Conservation (phyloP, 1,140 invertebrate species). For the Homarus americanus region DNA sequence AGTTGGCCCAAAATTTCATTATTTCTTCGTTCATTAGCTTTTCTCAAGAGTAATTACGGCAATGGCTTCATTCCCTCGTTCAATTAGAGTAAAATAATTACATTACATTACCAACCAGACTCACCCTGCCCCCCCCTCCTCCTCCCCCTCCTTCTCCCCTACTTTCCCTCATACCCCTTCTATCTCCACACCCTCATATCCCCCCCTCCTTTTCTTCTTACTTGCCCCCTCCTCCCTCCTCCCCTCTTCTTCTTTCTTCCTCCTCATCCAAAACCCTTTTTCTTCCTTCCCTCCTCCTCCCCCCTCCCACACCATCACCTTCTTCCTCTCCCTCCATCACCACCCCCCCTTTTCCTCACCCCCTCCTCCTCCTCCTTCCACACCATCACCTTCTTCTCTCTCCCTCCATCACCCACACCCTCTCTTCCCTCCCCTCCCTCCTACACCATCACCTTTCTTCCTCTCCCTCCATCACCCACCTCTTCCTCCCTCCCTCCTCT, state of each 20-base stretch:
- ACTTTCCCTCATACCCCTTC: too few relatives aligned
- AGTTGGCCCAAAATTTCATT: slow-evolving; percentile 30
- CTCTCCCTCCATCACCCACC: not conserved
- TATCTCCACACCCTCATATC: not conserved
- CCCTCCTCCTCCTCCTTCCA: not conserved
- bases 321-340: not conserved
- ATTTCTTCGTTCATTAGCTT: slow-evolving; percentile 51
- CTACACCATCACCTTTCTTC: not conserved
- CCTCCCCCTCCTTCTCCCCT: not conserved
- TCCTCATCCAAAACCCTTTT: too few relatives aligned
- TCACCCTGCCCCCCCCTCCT: not conserved
- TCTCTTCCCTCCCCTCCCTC: not conserved
- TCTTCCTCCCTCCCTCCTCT: not conserved
- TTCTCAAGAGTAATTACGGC: slow-evolving; percentile 66
- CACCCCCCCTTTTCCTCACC: not conserved
- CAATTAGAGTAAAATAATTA: slow-evolving; percentile 71
- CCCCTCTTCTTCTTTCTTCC: not conserved
- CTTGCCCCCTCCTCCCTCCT: too few relatives aligned
- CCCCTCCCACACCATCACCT: not conserved
- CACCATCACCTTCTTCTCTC: too few relatives aligned
- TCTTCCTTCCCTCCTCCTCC: not conserved
- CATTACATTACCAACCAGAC: too few relatives aligned
- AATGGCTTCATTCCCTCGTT: slow-evolving; percentile 66
- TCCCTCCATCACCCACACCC: not conserved
- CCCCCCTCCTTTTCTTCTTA: not conserved